Evolutionary conservation across 1,140 invertebrate genomes (phyloP).

Genomic region (Eueides isabella): DNA sequence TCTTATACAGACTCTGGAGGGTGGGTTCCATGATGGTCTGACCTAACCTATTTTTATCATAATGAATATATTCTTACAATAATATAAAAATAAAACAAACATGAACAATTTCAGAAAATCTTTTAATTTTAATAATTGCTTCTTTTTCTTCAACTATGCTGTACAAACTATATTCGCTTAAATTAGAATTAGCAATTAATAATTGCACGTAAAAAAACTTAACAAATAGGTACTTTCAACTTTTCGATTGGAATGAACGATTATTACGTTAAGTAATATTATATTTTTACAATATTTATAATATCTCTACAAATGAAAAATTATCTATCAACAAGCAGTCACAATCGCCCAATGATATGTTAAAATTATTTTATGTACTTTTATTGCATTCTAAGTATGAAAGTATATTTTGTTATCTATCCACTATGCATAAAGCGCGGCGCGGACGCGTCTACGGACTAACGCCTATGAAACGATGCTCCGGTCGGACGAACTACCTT

Average conservation of each 20-base stretch:
- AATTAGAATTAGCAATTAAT: constrained; percentile 82
- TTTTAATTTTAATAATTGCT: constrained; percentile 82
- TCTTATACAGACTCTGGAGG: too few species aligned
- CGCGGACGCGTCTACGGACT: constrained; percentile 2
- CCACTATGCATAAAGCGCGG: constrained; percentile 27
- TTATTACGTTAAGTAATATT: constrained; percentile 76
- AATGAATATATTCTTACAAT: not conserved
- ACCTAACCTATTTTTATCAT: not conserved
- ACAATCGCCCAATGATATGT: constrained; percentile 83
- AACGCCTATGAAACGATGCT: constrained; percentile 66
- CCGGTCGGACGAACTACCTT: constrained; percentile 58
- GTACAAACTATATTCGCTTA: constrained; percentile 81
- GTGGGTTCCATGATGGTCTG: too few species aligned
- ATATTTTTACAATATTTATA: constrained; percentile 77
- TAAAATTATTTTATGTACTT: constrained; percentile 75
- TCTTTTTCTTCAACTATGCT: constrained; percentile 79
- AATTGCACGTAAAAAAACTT: constrained; percentile 82
- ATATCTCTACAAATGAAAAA: constrained; percentile 75
- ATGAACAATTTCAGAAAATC: constrained; percentile 76
- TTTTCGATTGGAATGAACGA: constrained; percentile 81
- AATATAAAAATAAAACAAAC: constrained; percentile 45
- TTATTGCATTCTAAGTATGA: constrained; percentile 78
- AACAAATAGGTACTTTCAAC: constrained; percentile 81
- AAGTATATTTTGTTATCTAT: constrained; percentile 42
- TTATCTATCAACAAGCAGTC: constrained; percentile 79